phyloP scores from a whole-genome alignment of 1,140 invertebrate genomes.

The Oedothorax gibbosus region DNA sequence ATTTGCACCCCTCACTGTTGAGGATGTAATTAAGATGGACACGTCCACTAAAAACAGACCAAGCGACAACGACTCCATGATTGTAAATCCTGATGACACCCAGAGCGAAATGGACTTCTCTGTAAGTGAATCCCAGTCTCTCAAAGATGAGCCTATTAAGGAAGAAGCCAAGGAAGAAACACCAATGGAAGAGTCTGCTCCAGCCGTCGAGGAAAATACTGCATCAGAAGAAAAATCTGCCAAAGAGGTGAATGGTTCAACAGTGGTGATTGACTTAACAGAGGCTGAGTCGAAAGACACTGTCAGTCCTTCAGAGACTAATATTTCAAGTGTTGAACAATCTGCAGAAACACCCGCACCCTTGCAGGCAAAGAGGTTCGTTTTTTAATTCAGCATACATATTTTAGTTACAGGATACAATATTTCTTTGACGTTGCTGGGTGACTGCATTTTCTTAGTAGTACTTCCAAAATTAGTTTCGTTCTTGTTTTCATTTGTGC shows the following conservation, averaged over 20 bases:
- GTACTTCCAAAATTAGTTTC: too few relatives aligned
- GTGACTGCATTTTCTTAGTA: too few relatives aligned
- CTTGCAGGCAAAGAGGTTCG: slow-evolving; percentile 67
- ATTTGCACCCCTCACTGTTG: slow-evolving; percentile 57
- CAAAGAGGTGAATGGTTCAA: slow-evolving; percentile 13
- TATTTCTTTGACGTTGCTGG: too few relatives aligned
- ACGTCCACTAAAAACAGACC: slow-evolving; percentile 51
- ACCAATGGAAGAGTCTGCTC: background rate
- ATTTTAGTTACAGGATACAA: background rate
- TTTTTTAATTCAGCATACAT: slow-evolving; percentile 63
- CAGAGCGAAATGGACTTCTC: slow-evolving; percentile 67
- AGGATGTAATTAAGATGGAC: slow-evolving; percentile 62
- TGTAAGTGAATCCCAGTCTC: slow-evolving; percentile 31
- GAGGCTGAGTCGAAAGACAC: slow-evolving; percentile 17
- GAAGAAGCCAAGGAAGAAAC: slow-evolving; percentile 3
- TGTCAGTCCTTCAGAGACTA: slow-evolving; percentile 32
- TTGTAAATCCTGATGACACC: slow-evolving; percentile 68
- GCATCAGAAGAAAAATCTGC: slow-evolving; percentile 31
- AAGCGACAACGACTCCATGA: slow-evolving; percentile 66
- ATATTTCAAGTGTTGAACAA: slow-evolving; percentile 32
- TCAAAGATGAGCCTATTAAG: slow-evolving; percentile 19
- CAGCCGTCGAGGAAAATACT: slow-evolving; percentile 25
- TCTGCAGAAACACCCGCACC: slow-evolving; percentile 39
- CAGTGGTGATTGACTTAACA: slow-evolving; percentile 17
- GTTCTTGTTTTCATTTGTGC: background rate